Base-by-base conservation (phyloP, 2,888 invertebrate species). In the Epicampocera succincta region DNA sequence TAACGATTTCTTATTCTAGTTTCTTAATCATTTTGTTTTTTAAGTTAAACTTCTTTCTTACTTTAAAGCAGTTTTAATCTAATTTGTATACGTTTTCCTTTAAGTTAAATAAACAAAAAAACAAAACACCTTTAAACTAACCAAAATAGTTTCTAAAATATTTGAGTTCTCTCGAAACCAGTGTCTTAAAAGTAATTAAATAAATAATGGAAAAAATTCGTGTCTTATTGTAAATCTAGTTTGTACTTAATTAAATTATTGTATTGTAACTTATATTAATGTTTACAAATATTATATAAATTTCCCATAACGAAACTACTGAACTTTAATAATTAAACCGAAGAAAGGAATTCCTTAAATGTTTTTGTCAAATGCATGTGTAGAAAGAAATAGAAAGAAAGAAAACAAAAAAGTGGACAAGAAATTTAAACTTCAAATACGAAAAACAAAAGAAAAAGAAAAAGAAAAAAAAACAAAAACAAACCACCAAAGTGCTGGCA, bases 401-500 rank as follows among this genome's bases (percentile, higher is more conserved):
- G 54, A 40, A 50, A 33, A 19, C n/a, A n/a, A 52, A 42, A 48
- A 33, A n/a, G 25, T 46, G 44, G 44, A 68, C 56, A 71, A 52
- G 11, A 50, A 56, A 63, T 19, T 72, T 65, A 61, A 80, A 80
- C 66, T 42, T 25, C 8, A 33, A 25, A 25, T 25, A 25, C 25
- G 5, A 25, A 25, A 25, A n/a, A n/a, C n/a, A n/a, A n/a, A n/a
- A n/a, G n/a, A n/a, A n/a, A n/a, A n/a, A n/a, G n/a, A n/a, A n/a
- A n/a, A n/a, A n/a, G n/a, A n/a, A n/a, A n/a, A 25, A 33, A 69
- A 74, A 66, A 25, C 81, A 83, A 78, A 71, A 85, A 84, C 83
- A 83, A 84, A 86, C 85, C 89, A 89, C 89, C 88, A 89, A 89
- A 89, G 89, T 89, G 89, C 89, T 89, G 89, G 89, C 89, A 89